phyloP scores from a whole-genome alignment of 2,113 vertebrate genomes.

The Actenoides hombroni region DNA sequence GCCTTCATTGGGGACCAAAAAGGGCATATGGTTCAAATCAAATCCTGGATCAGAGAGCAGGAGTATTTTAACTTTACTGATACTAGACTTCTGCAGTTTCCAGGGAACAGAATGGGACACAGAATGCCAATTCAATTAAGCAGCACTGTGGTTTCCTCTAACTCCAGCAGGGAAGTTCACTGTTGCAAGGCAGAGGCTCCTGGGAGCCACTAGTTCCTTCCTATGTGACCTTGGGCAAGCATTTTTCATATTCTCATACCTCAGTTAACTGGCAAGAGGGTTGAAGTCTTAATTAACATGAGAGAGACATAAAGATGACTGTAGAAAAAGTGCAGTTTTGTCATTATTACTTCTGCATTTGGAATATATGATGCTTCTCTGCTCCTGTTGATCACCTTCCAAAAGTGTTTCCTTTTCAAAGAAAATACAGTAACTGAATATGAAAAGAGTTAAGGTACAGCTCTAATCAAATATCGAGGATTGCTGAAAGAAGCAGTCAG shows the following conservation, averaged over 20 bases:
- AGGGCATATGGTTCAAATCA: slow-evolving; percentile 53
- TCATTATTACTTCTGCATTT: background rate
- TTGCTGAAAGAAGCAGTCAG: background rate
- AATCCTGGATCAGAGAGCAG: background rate
- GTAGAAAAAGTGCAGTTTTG: background rate
- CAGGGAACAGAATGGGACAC: background rate
- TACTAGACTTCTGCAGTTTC: background rate
- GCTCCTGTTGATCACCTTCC: background rate
- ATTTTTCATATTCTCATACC: background rate
- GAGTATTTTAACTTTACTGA: slow-evolving; percentile 15
- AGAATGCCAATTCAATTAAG: slow-evolving; percentile 45
- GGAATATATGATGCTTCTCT: background rate
- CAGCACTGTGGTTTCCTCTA: background rate
- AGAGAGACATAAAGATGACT: background rate
- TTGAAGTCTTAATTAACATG: slow-evolving; percentile 37
- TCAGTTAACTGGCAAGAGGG: background rate
- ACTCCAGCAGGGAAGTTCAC: background rate
- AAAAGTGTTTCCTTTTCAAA: background rate
- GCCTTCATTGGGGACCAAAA: background rate
- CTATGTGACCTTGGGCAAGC: slow-evolving; percentile 7
- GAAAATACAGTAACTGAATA: background rate
- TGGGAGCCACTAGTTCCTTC: background rate
- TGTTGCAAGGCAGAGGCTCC: background rate
- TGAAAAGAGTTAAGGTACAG: background rate
- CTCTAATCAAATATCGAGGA: background rate